phyloP scores from a whole-genome alignment of 2,888 invertebrate genomes.

The Parapristionchus giblindavisi region DNA sequence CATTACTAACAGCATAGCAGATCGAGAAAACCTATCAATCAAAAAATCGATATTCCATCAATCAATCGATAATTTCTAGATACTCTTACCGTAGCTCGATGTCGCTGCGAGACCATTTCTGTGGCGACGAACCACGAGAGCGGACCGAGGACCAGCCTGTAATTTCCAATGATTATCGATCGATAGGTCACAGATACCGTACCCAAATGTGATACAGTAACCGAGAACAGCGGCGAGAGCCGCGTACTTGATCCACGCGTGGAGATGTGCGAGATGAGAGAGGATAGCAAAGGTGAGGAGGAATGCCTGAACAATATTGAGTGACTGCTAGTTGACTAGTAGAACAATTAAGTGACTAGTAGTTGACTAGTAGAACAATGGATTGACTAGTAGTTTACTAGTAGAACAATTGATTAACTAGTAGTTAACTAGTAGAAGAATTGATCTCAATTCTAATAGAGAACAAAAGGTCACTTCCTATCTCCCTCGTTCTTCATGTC shows the following conservation, averaged over 20 bases:
- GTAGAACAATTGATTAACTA: too few species aligned
- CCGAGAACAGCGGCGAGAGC: constrained; percentile 52
- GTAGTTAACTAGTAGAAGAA: too few species aligned
- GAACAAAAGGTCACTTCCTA: too few species aligned
- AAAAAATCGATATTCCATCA: neutral
- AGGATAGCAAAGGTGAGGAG: constrained; percentile 55
- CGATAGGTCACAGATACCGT: constrained; percentile 18
- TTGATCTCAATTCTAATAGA: too few species aligned
- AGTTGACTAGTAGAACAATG: too few species aligned
- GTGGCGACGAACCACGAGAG: constrained; percentile 64
- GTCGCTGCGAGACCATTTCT: constrained; percentile 63
- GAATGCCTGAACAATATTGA: constrained; percentile 41
- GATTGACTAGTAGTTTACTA: too few species aligned
- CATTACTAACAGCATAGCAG: constrained; percentile 63
- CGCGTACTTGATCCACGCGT: constrained; percentile 50
- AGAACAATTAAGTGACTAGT: neutral
- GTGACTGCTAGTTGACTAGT: neutral
- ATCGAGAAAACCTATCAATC: constrained; percentile 52
- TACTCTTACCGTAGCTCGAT: constrained; percentile 53
- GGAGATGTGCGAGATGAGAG: constrained; percentile 44
- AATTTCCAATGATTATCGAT: neutral
- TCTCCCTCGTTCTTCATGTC: too few species aligned
- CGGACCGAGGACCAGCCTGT: constrained; percentile 61
- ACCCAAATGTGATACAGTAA: constrained; percentile 60
- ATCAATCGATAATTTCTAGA: neutral